These are phyloP conservation scores for Cyclophora albipunctata DNA, from an alignment of 2,888 invertebrate species.

Conservation along the genomic window DNA sequence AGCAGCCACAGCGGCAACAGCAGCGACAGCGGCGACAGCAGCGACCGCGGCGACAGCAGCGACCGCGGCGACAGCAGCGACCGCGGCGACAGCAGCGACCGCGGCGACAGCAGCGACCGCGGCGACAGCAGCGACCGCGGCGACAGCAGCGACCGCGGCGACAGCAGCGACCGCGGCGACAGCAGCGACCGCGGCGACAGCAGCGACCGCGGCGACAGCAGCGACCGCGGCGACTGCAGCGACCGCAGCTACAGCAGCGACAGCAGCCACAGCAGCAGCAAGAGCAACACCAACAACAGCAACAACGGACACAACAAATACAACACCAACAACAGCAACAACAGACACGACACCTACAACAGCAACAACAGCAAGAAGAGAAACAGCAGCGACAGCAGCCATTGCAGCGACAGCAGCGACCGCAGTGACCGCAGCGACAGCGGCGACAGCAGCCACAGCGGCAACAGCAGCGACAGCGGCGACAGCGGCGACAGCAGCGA, in stretches of 20 bases:
- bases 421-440: neutral
- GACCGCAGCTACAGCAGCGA: too few relatives aligned
- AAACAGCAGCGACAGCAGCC: neutral
- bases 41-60: too few relatives aligned
- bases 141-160: neutral
- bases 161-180: neutral
- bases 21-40: neutral
- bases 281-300: too few relatives aligned
- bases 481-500: too few relatives aligned
- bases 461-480: neutral
- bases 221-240: neutral
- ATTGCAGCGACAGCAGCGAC: neutral
- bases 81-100: too few relatives aligned
- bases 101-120: too few relatives aligned
- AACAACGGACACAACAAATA: neutral
- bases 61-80: neutral
- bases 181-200: neutral
- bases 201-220: neutral
- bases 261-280: too few relatives aligned
- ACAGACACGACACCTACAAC: neutral
- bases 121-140: neutral
- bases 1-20: neutral
- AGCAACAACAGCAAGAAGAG: neutral
- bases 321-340: neutral
- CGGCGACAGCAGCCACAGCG: neutral